Conservation (phyloP, 2,888 invertebrate genomes). For the Caenorhabditis sp. region DNA sequence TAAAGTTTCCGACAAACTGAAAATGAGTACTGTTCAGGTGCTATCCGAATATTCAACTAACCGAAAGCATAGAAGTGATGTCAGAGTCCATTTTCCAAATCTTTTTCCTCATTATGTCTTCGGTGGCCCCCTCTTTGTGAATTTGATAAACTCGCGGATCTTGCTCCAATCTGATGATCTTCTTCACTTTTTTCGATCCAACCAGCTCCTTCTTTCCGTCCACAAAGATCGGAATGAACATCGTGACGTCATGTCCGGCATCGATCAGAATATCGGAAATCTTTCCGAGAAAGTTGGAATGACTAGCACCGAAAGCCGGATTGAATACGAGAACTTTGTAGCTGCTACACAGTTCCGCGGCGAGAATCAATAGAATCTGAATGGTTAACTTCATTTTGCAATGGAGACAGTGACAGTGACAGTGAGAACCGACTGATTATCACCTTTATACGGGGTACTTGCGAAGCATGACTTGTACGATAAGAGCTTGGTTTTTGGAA, state of each 20-base stretch:
- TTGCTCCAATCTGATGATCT: conserved; percentile 24
- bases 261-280: conserved; percentile 59
- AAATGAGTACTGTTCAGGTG: background rate
- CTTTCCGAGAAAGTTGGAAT: conserved; percentile 58
- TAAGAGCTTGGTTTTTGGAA: background rate
- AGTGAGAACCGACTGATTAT: too few relatives aligned
- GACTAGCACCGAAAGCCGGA: conserved; percentile 58
- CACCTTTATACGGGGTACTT: background rate
- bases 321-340: conserved; percentile 60
- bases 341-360: background rate
- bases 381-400: background rate
- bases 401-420: too few relatives aligned
- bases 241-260: conserved; percentile 59
- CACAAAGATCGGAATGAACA: conserved; percentile 44
- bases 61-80: conserved; percentile 19
- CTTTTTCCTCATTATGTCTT: conserved; percentile 20
- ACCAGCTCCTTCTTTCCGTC: conserved; percentile 31
- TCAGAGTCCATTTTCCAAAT: conserved; percentile 20
- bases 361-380: background rate
- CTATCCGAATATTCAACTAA: background rate
- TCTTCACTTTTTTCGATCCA: conserved; percentile 50
- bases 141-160: conserved; percentile 25
- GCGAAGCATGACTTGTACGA: conserved; percentile 9
- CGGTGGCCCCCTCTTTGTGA: conserved; percentile 20
- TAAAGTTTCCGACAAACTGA: conserved; percentile 32